Percentiles rank a stretch among this genome's conserved stretches.
phyloP scores from a whole-genome alignment of 1,140 invertebrate species.

The Drosophila sturtevanti region DNA sequence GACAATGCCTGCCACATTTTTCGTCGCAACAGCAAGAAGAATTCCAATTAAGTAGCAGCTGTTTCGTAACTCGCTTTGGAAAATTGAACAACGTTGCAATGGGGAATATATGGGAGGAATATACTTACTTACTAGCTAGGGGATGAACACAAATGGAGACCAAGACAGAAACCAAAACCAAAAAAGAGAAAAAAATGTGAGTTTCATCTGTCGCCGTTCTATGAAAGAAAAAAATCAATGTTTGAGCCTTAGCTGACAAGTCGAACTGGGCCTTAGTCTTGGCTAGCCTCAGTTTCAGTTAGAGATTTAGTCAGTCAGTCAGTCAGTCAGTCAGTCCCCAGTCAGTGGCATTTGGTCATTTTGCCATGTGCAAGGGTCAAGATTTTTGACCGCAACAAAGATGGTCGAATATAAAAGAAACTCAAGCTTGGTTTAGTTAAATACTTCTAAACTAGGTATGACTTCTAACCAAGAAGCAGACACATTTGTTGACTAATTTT shows the following conservation, averaged over 20 bases:
- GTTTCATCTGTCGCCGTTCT: conserved; percentile 17
- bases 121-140: too few species aligned
- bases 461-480: conserved; percentile 52
- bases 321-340: too few species aligned
- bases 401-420: not conserved
- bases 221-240: conserved; percentile 68
- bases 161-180: not conserved
- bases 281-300: not conserved
- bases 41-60: conserved; percentile 76
- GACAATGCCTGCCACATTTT: conserved; percentile 65
- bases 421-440: too few species aligned
- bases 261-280: conserved; percentile 1
- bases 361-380: conserved; percentile 34
- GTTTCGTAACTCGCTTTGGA: conserved; percentile 53
- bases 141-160: not conserved
- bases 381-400: conserved; percentile 41
- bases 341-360: not conserved
- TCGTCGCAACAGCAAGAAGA: conserved; percentile 50
- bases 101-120: conserved; percentile 2
- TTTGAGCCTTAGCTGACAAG: conserved; percentile 33
- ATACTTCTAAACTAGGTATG: not conserved
- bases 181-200: conserved; percentile 31
- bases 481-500: conserved; percentile 12
- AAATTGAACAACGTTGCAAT: conserved; percentile 56
- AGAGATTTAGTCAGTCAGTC: too few species aligned